Evolutionary conservation across 2,888 invertebrate species (phyloP), one percentile per base, ranked within the genome.

Genomic region (Nymphalis c-album): DNA sequence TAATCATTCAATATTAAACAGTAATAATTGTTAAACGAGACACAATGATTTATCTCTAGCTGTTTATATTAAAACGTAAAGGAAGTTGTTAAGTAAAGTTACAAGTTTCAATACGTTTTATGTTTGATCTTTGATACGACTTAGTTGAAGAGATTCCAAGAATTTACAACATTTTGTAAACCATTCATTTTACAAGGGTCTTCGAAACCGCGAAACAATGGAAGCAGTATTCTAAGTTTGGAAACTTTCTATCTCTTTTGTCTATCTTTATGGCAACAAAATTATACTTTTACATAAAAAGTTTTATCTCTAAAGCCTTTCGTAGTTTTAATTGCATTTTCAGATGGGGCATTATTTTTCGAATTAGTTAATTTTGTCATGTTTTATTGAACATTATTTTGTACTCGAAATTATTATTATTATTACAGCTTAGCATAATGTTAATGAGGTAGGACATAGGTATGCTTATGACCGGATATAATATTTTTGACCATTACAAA

Each of bases 121-220:
- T 60, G 60, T 65, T 60, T 65, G 64, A 65, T 65, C 64, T 65
- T 51, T 60, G 64, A 65, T 65, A 65, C 51, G 60, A 65, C 64
- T 65, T 65, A 53, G 60, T 60, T 65, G 64, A 59, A 64, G 64
- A 60, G 60, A 60, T 60, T 65, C 60, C 51, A 65, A 65, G 64
- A 65, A 65, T 65, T 65, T 53, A 65, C 53, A 65, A 60, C 64
- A 65, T 65, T 65, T 65, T 60, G 64, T 65, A 65, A 65, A 65
- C 64, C 58, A 64, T 64, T 59, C 59, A 64, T 64, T 64, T 45
- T 64, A 47, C 64, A 65, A 65, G 65, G 60, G 53, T 60, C 65
- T 48, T 60, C 60, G 35, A 60, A 65, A 65, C 64, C 65, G 47
- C 65, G 47, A 55, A 65, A 65, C 55, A 60, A 60, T 65, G 65